Conservation (phyloP, 2,797 vertebrate genomes). For the Cuniculus paca region DNA sequence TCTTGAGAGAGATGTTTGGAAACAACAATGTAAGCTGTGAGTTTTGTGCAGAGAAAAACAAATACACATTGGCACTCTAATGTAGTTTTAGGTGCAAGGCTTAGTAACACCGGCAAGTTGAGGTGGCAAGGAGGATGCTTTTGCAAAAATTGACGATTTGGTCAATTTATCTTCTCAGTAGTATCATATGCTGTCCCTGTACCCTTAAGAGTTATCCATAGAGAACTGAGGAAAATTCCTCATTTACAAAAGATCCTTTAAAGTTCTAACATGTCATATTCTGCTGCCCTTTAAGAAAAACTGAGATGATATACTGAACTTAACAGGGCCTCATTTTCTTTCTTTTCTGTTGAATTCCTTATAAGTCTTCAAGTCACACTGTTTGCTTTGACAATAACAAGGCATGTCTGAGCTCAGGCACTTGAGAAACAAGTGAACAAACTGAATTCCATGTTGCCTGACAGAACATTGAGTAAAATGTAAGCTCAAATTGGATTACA, state of each 20-base stretch:
- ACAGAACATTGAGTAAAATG: not conserved
- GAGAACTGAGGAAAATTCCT: slow-evolving; percentile 14
- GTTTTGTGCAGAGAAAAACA: not conserved
- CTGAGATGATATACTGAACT: not conserved
- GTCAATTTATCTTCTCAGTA: not conserved
- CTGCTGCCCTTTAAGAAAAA: slow-evolving; percentile 35
- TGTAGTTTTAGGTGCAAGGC: not conserved
- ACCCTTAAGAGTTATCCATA: not conserved
- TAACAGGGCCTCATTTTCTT: slow-evolving; percentile 31
- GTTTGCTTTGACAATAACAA: slow-evolving; percentile 63
- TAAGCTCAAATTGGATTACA: slow-evolving; percentile 73
- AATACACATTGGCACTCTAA: not conserved
- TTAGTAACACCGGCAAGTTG: not conserved
- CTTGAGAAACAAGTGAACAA: slow-evolving; percentile 64
- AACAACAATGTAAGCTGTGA: not conserved
- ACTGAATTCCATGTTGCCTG: slow-evolving; percentile 49
- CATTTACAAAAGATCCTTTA: slow-evolving; percentile 13
- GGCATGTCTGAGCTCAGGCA: slow-evolving; percentile 45
- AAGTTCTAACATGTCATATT: slow-evolving; percentile 17
- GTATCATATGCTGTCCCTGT: not conserved
- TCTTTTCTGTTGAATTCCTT: slow-evolving; percentile 50
- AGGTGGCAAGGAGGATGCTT: not conserved
- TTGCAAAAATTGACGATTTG: not conserved
- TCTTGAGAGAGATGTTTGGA: slow-evolving; percentile 4
- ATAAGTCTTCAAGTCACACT: slow-evolving; percentile 54